Conservation (phyloP, 2,113 vertebrate genomes). For the Vulpes vulpes region DNA sequence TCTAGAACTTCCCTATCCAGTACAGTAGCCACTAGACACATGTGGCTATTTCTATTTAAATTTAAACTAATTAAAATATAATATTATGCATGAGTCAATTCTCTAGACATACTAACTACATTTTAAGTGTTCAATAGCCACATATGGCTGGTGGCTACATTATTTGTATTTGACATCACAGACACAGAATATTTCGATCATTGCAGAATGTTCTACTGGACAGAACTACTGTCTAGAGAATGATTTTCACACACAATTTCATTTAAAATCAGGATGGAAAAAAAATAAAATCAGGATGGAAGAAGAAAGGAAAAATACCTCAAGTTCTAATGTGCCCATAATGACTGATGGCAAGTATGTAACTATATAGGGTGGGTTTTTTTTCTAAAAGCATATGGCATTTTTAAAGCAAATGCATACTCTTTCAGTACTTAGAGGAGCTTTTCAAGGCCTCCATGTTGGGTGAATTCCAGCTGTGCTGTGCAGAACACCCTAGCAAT, state of each 20-base stretch:
- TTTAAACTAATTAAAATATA: conserved; percentile 27
- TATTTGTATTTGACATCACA: neutral
- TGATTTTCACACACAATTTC: neutral
- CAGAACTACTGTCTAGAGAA: neutral
- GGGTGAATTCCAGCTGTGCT: conserved; percentile 6
- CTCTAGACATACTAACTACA: conserved; percentile 21
- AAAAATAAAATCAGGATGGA: conserved; percentile 15
- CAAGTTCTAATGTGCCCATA: neutral
- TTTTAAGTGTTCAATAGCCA: conserved; percentile 2
- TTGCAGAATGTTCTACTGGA: conserved; percentile 1
- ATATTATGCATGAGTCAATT: conserved; percentile 48
- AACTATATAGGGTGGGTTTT: neutral
- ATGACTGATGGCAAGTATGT: neutral
- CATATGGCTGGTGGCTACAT: neutral
- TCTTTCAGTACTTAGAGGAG: neutral
- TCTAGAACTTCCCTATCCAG: neutral
- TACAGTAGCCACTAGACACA: neutral
- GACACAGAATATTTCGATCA: neutral
- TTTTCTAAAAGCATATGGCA: neutral
- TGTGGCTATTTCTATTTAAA: conserved; percentile 54
- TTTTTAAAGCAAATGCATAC: conserved; percentile 28
- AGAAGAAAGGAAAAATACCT: neutral
- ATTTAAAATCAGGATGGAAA: conserved; percentile 37
- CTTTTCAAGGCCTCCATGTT: neutral
- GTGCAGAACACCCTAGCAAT: conserved; percentile 11